Evolutionary conservation across 1,140 invertebrate genomes (phyloP), one percentile per base, ranked within the genome.

Genomic region (Bombus pyrosoma): DNA sequence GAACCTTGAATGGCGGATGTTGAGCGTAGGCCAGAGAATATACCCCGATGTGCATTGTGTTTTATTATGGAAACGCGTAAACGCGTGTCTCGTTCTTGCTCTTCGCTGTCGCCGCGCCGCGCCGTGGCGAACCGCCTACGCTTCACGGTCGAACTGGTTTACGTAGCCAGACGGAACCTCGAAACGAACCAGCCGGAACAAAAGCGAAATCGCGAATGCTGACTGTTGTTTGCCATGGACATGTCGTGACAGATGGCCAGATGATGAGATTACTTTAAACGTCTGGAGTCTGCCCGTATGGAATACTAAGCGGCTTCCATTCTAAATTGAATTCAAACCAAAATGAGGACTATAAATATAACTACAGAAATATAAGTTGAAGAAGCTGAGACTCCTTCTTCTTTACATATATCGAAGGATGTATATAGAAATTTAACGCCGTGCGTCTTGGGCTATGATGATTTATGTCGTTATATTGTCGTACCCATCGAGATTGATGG

Each of bases 11-110:
- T 57, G 74, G 66, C 62, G 68, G 68, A 81, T 75, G 32, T 73
- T 25, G 76, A 34, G 76, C 72, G 66, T 77, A 86, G 81, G 80
- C 71, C 53, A 83, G 80, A 71, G 74, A 84, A 80, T 86, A 89
- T 86, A 86, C 79, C 53, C 9, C 43, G 47, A 15, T 43, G 32
- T 68, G 37, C 80, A 68, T 89, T 77, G 77, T 72, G 57, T 71
- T 77, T 81, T 72, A 73, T 75, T 82, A 53, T 68, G 32, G 59
- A 62, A 71, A 76, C 69, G 72, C 79, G 79, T 83, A 86, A 81
- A 78, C 72, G 57, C 73, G 79, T 72, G 64, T 75, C 32, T 75
- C 75, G 79, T 57, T 41, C 59, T 53, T 68, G 34, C 22, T 28
- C 37, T 81, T 57, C 43, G 72, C 25, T 28, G 37, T 37, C 22